Conservation (phyloP, 2,113 vertebrate species). For the Pangasianodon gigas region DNA sequence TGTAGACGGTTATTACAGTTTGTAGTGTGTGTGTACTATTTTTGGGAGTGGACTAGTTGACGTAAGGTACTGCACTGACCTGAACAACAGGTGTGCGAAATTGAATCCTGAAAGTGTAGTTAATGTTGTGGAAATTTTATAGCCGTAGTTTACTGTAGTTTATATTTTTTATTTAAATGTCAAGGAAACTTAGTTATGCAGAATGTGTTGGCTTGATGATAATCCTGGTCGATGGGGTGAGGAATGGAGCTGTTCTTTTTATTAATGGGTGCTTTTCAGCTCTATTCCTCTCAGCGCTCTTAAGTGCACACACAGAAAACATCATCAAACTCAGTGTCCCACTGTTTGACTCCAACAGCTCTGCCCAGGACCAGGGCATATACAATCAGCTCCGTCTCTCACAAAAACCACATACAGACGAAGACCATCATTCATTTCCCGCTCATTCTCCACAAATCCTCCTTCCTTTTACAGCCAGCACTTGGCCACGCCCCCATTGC, state of each 20-base stretch:
- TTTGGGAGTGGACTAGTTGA: constrained; percentile 12
- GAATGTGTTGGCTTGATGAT: background rate
- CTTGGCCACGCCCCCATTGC: background rate
- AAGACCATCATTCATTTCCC: background rate
- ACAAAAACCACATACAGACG: background rate
- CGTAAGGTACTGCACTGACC: background rate
- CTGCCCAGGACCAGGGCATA: background rate
- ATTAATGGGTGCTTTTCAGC: background rate
- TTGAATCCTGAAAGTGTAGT: background rate
- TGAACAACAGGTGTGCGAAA: constrained; percentile 1
- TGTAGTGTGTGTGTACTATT: constrained; percentile 31
- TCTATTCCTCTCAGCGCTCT: background rate
- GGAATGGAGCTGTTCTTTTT: background rate
- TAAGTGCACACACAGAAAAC: background rate
- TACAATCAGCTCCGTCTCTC: background rate
- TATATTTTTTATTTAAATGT: background rate
- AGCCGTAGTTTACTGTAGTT: background rate
- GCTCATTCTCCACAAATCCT: background rate
- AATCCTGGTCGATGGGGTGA: background rate
- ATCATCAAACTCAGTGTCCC: background rate
- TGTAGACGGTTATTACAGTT: constrained; percentile 21
- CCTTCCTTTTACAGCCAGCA: background rate
- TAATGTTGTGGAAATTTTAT: background rate
- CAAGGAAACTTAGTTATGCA: background rate
- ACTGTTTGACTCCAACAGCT: background rate